phyloP scores from a whole-genome alignment of 2,113 vertebrate species.

The Xiphophorus maculatus region DNA sequence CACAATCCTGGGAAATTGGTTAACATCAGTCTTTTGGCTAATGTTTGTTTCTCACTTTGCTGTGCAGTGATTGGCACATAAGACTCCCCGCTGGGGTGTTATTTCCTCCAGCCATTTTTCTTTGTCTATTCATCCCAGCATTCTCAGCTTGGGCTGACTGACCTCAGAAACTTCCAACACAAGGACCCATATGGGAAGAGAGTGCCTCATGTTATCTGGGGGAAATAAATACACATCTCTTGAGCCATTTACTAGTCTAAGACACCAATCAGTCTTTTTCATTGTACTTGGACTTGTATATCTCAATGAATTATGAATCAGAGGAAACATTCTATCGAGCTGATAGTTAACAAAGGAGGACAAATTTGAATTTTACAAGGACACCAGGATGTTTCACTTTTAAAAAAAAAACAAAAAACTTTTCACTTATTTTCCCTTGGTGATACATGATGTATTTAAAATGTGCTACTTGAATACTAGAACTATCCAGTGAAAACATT shows the following conservation, averaged over 20 bases:
- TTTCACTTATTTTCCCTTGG: neutral
- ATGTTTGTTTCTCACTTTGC: slow-evolving; percentile 65
- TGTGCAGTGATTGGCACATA: slow-evolving; percentile 68
- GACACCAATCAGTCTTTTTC: neutral
- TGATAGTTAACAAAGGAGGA: neutral
- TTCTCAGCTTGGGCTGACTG: slow-evolving; percentile 63
- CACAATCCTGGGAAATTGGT: slow-evolving; percentile 49
- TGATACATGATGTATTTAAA: neutral
- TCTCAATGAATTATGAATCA: neutral
- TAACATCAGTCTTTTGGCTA: slow-evolving; percentile 44
- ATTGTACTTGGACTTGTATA: neutral
- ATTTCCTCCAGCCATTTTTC: slow-evolving; percentile 72
- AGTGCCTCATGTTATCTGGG: slow-evolving; percentile 53
- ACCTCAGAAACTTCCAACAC: slow-evolving; percentile 64
- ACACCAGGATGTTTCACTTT: neutral
- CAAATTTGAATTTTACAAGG: neutral
- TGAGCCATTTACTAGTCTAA: slow-evolving; percentile 46
- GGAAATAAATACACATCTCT: slow-evolving; percentile 34
- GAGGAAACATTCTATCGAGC: neutral
- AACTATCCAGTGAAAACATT: neutral
- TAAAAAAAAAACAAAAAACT: neutral
- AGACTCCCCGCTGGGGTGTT: slow-evolving; percentile 70
- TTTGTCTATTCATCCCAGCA: slow-evolving; percentile 55
- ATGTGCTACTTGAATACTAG: neutral
- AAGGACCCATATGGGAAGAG: slow-evolving; percentile 51